Percentiles rank a stretch among this genome's conserved stretches.
phyloP scores from a whole-genome alignment of 2,113 vertebrate species.

The Desmodus rotundus region DNA sequence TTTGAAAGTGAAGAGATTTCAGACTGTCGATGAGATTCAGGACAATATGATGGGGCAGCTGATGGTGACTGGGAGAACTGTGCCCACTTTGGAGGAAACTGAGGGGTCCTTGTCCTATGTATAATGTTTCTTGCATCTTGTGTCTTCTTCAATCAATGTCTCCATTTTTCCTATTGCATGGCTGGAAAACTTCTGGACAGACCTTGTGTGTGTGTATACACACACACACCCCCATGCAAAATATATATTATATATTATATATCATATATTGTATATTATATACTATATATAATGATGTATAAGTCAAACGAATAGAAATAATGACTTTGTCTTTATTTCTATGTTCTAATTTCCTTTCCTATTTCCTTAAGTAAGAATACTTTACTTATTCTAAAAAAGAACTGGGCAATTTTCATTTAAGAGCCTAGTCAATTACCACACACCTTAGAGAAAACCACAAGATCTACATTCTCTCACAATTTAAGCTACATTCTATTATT shows the following conservation, averaged over 20 bases:
- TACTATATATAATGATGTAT: neutral
- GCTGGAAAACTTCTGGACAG: no score
- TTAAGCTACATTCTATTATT: neutral
- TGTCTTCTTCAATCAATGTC: no score
- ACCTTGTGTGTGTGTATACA: no score
- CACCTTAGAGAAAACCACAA: neutral
- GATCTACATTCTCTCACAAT: neutral
- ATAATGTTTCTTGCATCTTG: no score
- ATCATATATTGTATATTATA: neutral
- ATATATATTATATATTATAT: neutral
- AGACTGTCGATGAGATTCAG: no score
- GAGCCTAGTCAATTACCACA: neutral
- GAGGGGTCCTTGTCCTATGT: no score
- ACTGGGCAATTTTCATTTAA: neutral
- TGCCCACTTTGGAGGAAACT: no score
- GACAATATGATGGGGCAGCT: no score
- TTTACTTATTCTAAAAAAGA: slow-evolving; percentile 2
- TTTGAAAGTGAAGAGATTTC: no score
- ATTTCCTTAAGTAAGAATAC: neutral
- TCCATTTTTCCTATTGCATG: no score
- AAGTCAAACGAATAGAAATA: neutral
- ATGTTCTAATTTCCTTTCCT: neutral
- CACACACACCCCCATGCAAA: no score
- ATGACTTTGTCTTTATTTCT: neutral
- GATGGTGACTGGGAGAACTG: no score